Base-by-base conservation (phyloP, 2,888 invertebrate genomes). In the Piscicola geometra region DNA sequence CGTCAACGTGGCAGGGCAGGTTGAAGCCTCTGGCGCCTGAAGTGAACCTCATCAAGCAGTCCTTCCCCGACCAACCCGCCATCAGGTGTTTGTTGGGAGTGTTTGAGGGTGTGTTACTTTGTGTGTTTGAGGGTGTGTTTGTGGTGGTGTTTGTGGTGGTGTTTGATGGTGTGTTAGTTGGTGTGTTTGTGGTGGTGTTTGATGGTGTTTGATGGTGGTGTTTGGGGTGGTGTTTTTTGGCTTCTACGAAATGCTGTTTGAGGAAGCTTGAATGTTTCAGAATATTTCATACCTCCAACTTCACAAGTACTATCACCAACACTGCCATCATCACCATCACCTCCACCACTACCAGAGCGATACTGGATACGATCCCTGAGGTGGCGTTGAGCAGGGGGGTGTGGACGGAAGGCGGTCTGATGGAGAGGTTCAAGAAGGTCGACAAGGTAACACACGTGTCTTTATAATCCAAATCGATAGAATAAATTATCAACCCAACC, bases 371-470 rank as follows among this genome's bases (percentile, higher is more conserved):
- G 72, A 90, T 98, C 80, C 92, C 95, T 0, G 85, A 88, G 32
- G 90, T 91, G 79, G 93, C 92, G 0, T 87, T 90, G 21, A 88
- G 90, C 33, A 88, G 91, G 72, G 97, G 97, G 5, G 92, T 97
- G 28, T 92, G 90, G 84, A 92, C 94, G 0, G 94, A 96, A 85
- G 91, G 92, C 81, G 90, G 91, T 5, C 87, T 98, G 41, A 89
- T 91, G 76, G 92, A 93, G 80, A 89, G 93, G 79, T 98, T 97
- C 85, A 86, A 81, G 1, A 85, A 77, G 41, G 79, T 85, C 35
- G 78, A 84, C 66, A 88, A 89, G 77, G 89, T 56, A 5, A 25
- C n/a, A n/a, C n/a, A n/a, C n/a, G n/a, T n/a, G n/a, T n/a, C n/a
- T n/a, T n/a, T n/a, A n/a, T n/a, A n/a, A n/a, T n/a, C n/a, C n/a